Evolutionary conservation across 1,140 invertebrate species (phyloP).

Genomic region (Drosophila tsacasi): DNA sequence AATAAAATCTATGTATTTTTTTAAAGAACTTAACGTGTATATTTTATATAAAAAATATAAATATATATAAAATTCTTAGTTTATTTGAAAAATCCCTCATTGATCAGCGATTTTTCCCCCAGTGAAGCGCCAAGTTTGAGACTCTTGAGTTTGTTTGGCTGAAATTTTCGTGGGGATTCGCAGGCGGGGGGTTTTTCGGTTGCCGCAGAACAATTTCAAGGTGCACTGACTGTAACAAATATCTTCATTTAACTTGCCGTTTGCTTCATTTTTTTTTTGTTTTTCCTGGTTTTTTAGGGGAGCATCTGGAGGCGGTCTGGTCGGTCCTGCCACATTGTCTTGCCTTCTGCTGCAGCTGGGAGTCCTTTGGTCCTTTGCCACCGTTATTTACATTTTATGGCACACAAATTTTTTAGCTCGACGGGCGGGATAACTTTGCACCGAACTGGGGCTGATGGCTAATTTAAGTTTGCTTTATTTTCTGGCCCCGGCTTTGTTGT

Average conservation of each 20-base stretch:
- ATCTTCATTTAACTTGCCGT: slow-evolving; percentile 72
- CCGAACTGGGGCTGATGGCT: slow-evolving; percentile 51
- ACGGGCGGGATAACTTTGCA: slow-evolving; percentile 10
- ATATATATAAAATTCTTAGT: no score
- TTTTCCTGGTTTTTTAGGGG: neutral
- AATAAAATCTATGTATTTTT: neutral
- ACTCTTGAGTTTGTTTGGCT: slow-evolving; percentile 17
- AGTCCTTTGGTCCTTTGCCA: slow-evolving; percentile 32
- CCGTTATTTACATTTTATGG: slow-evolving; percentile 78
- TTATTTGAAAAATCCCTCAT: neutral
- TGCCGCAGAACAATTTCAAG: slow-evolving; percentile 77
- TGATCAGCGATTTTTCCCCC: neutral
- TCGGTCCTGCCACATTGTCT: slow-evolving; percentile 36
- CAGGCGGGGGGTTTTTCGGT: slow-evolving; percentile 2
- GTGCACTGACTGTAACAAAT: slow-evolving; percentile 81
- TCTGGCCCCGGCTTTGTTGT: slow-evolving; percentile 45
- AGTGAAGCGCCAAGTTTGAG: neutral
- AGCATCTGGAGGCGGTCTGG: slow-evolving; percentile 43
- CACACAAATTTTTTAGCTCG: slow-evolving; percentile 40
- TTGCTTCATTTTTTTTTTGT: slow-evolving; percentile 9
- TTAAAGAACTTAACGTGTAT: neutral
- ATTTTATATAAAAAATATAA: no score
- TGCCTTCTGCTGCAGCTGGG: slow-evolving; percentile 35
- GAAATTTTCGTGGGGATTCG: slow-evolving; percentile 20
- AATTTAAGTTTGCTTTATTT: slow-evolving; percentile 77